Evolutionary conservation across 2,888 invertebrate species (phyloP), one percentile per base, ranked within the genome.

Genomic region (Chymomyza procnemis): DNA sequence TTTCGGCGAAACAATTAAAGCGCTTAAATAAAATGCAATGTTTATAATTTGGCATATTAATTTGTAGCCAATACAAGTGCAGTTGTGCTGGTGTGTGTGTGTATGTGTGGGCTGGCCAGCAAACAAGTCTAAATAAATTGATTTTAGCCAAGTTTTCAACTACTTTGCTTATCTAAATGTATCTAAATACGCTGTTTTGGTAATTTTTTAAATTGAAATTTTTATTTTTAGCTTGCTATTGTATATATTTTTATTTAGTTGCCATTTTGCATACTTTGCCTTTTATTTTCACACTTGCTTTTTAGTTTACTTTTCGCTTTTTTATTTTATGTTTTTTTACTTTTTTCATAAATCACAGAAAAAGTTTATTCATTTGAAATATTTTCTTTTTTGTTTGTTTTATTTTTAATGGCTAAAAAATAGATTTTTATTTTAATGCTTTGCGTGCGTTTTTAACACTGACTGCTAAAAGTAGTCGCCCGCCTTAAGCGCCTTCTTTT

Each of bases 301-400:
- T 54, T 62, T 12, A 57, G 64, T 70, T 68, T 52, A 21, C 34
- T 63, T 47, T 70, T 68, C 48, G 18, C 34, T 63, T 47, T 71
- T 68, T 66, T 59, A 64, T 62, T 66, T 46, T 70, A 5, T 59
- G 54, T 30, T 71, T 67, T 66, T n/a, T 75, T 83, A 80, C 78
- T 85, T 80, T 83, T 80, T 80, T 84, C 79, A 81, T 80, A 79
- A 85, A 84, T 84, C 84, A 84, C 84, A 84, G 84, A 84, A 85
- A 84, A 84, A 79, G 84, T 84, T 85, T 83, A 76, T 72, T 82
- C 72, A 74, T 80, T 81, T 74, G 78, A 77, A 66, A 73, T 70
- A 69, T 69, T 70, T 69, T 54, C 63, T 67, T 63, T 65, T 56
- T 64, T 61, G 21, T 18, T 65, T 64, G 47, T 64, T 65, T 48